Evolutionary conservation across 2,888 invertebrate species (phyloP), one percentile per base, ranked within the genome.

Genomic region (Eudasyphora cyanicolor): DNA sequence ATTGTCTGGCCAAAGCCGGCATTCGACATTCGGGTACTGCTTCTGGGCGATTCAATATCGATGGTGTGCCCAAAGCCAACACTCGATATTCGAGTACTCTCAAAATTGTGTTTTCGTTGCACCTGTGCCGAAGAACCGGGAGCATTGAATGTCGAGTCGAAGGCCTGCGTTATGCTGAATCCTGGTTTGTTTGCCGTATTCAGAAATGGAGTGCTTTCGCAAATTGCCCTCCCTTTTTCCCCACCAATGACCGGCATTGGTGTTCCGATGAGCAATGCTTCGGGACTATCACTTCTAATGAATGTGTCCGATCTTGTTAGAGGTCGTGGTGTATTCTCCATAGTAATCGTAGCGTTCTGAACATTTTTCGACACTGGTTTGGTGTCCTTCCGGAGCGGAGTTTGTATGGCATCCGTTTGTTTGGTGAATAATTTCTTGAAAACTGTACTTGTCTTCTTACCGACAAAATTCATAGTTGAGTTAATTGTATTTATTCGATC

Each of bases 261-360:
- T 29, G 87, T 82, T 29, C 76, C 82, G 17, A 81, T 76, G 27
- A 85, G 74, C 17, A 85, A 60, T n/a, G 87, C 86, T 69, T 86
- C 86, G 35, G 86, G 82, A 42, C 89, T 89, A 17, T 88, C 88
- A 17, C 88, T 88, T 35, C 92, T 89, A 0, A 92, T 88, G 86
- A 92, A 92, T 2, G 92, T 92, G 45, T 92, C 91, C 32, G 92
- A 92, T 5, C 91, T 88, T 60, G 89, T 88, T 0, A 92, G 86
- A 87, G 84, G 82, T 7, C 86, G 86, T 2, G 88, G 88, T 0
- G 86, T 89, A 32, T 71, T 49, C 12, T 49, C n/a, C 21, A 51
- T 49, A 21, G 57, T 38, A 17, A 76, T 17, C 32, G 17, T 62
- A 4, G 45, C 60, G 35, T 82, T 83, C 73, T 67, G 70, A 10